Evolutionary conservation across 2,888 invertebrate genomes (phyloP).

Genomic region (Eumacrocentrus americanus): DNA sequence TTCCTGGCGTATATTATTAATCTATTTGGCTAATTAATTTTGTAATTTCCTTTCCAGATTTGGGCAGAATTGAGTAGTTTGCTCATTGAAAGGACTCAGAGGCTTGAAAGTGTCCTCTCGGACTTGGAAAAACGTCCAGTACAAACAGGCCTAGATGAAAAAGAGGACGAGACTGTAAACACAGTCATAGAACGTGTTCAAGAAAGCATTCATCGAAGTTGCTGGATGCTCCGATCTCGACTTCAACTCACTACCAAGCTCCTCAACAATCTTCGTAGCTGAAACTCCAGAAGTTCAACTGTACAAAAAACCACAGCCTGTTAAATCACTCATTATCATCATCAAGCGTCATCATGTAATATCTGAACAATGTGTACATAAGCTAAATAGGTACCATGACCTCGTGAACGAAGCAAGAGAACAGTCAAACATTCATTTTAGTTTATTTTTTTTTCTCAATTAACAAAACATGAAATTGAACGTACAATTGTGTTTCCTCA

Average conservation of each 20-base stretch:
- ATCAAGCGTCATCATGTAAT: not conserved
- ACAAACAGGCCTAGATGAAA: slow-evolving; percentile 44
- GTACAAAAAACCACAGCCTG: slow-evolving; percentile 48
- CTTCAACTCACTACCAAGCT: slow-evolving; percentile 51
- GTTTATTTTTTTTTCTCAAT: no score
- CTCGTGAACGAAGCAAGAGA: not conserved
- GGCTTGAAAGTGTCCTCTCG: slow-evolving; percentile 46
- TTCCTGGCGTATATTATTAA: no score
- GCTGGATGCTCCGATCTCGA: slow-evolving; percentile 52
- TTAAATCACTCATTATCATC: not conserved
- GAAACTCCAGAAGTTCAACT: slow-evolving; percentile 44
- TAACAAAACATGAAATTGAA: no score
- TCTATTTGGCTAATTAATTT: no score
- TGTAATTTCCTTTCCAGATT: slow-evolving; percentile 42
- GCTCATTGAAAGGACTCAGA: slow-evolving; percentile 47
- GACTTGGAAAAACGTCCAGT: slow-evolving; percentile 51
- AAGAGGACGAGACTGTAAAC: slow-evolving; percentile 41
- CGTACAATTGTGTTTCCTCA: no score
- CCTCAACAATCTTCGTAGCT: slow-evolving; percentile 54
- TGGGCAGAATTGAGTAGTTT: slow-evolving; percentile 51
- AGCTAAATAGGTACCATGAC: not conserved
- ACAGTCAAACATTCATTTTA: no score
- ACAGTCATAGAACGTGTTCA: slow-evolving; percentile 49
- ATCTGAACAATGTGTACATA: not conserved
- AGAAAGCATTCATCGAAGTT: slow-evolving; percentile 52